A percentile compares a stretch with the other conserved stretches of the same genome.
phyloP scores from a whole-genome alignment of 2,888 invertebrate genomes.

The Ceriagrion tenellum region DNA sequence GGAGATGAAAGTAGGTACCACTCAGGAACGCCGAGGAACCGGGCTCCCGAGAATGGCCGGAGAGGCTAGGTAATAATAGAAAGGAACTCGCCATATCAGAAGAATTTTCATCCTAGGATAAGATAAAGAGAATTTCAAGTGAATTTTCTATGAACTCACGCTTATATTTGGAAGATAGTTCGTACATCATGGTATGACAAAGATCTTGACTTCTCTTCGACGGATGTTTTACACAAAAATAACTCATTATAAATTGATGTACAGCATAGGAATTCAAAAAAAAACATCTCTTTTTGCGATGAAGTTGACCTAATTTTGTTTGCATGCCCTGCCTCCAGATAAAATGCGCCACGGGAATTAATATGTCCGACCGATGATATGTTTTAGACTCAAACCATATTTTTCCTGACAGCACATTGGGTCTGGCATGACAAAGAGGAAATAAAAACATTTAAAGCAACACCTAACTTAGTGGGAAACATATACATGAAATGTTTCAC shows the following conservation, averaged over 20 bases:
- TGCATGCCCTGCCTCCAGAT: too few species aligned
- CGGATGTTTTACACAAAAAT: background rate
- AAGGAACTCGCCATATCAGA: background rate
- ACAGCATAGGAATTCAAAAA: too few species aligned
- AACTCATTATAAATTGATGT: too few species aligned
- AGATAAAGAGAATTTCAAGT: background rate
- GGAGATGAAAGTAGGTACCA: background rate
- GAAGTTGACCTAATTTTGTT: too few species aligned
- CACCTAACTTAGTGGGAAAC: background rate
- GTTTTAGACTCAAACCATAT: too few species aligned
- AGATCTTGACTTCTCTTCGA: too few species aligned
- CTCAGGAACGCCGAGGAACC: slow-evolving; percentile 5
- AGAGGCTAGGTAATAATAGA: slow-evolving; percentile 8
- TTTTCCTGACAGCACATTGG: background rate
- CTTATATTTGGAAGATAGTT: background rate
- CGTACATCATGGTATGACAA: background rate
- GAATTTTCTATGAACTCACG: background rate
- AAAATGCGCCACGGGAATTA: too few species aligned
- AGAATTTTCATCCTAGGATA: background rate
- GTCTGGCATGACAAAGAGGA: background rate
- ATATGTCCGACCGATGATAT: too few species aligned
- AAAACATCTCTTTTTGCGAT: too few species aligned
- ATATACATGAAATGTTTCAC: background rate
- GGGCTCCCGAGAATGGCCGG: background rate
- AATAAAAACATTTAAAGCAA: background rate